Evolutionary conservation across 2,797 vertebrate genomes (phyloP), one percentile per base, ranked within the genome.

Genomic region (Parambassis ranga): DNA sequence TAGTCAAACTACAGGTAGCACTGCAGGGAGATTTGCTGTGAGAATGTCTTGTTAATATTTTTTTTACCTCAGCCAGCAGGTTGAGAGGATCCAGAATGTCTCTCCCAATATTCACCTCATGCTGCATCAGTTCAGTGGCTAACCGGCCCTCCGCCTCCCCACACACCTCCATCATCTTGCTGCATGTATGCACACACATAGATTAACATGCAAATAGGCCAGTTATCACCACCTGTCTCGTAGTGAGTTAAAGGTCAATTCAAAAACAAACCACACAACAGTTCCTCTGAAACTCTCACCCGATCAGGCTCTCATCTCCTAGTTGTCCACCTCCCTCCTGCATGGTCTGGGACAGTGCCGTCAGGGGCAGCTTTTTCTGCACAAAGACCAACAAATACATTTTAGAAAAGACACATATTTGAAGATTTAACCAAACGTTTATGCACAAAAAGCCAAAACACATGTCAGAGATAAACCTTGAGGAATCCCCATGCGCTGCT

Each of bases 131-230:
- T 64, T 98, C 97, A 4, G 86, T 70, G 2, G 97, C 95, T 69
- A 99, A 89, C 41, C 85, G 94, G 47, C 72, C 93, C 86, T 98
- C 96, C 1, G 95, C 94, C 2, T 98, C 95, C 0, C 95, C 95
- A 44, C 98, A 99, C 0, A 94, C 92, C 11, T 95, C 95, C 87
- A 99, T 94, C 93, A 97, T 96, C 86, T 95, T 97, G 78, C 97
- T 99, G 65, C 32, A 62, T 8, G 19, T 26, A 30, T 52, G 63
- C 46, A 63, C n/a, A 67, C 37, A 73, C 15, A 72, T 7, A 65
- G 27, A 8, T 9, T 67, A 3, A 5, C 9, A 71, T 16, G 49
- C n/a, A 57, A 26, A 53, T 14, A 52, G n/a, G 4, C 16, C 8
- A 0, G 4, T 56, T 52, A 68, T 35, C 15, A 7, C 19, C 20